Base-by-base conservation (phyloP, 1,140 invertebrate species). In the Drosophila tristis region DNA sequence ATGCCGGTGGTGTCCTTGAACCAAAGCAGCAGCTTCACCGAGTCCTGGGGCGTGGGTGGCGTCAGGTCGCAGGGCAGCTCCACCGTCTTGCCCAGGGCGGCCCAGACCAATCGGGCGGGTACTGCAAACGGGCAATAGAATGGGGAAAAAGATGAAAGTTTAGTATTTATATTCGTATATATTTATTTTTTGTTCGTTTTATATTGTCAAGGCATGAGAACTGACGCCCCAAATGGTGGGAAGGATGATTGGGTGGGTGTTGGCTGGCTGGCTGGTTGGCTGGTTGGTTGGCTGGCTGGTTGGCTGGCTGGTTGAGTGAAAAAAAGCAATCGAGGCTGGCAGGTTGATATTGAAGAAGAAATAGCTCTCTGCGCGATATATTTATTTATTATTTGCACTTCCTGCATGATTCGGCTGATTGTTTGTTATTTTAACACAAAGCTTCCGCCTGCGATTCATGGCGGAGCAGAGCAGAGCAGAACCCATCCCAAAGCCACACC, bases 41-140 rank as follows among this genome's bases (percentile, higher is more conserved):
- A 94, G 79, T 97, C 96, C 65, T 94, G 94, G 2, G 94, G 92
- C 35, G 93, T 92, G 5, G 95, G 94, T 4, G 96, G 95, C 9
- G 95, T 96, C 42, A 97, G 93, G 92, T 97, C 95, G 92, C 97
- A 97, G 0, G 96, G 96, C 75, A 97, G 91, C 62, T 96, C 94
- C 6, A 96, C 95, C 80, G 95, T 94, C 26, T 95, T 95, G 16
- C 96, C 96, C 53, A 95, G 93, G 23, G 95, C 94, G 6, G 95
- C 95, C 95, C 96, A 96, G 15, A 97, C 93, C 56, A 95, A 91
- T 65, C 94, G 94, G 39, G 94, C 93, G 50, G 94, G 94, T 78
- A 94, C 95, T 95, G 93, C 16, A 68, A 57, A 9, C 73, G 29
- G 47, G 13, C 26, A 23, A 57, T 11, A 53, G 23, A 39, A 23